Evolutionary conservation across 2,888 invertebrate genomes (phyloP).

Genomic region (Atrina japonica): DNA sequence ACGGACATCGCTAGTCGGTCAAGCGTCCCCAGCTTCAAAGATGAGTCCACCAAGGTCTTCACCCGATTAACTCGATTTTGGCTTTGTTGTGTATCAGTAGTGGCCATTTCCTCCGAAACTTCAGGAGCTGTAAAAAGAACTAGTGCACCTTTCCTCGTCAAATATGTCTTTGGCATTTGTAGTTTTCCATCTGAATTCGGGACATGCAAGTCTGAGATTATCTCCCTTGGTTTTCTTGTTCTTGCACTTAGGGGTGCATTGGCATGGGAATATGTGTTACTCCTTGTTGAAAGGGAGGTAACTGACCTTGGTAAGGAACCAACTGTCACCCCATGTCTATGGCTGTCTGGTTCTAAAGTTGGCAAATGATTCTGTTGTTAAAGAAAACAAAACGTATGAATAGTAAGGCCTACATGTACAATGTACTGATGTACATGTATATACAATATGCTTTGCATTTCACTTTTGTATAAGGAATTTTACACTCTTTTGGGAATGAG

Average conservation of each 20-base stretch:
- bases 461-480: neutral
- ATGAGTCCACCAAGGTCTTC: conserved; percentile 66
- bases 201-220: conserved; percentile 1
- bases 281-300: conserved; percentile 36
- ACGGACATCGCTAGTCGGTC: conserved; percentile 71
- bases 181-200: conserved; percentile 35
- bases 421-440: neutral
- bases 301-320: conserved; percentile 53
- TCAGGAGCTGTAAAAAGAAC: conserved; percentile 69
- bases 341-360: conserved; percentile 40
- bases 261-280: conserved; percentile 4
- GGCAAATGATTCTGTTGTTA: conserved; percentile 39
- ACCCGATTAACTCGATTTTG: conserved; percentile 28
- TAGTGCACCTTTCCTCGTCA: conserved; percentile 76
- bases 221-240: conserved; percentile 21
- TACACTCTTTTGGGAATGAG: too few relatives aligned
- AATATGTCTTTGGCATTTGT: conserved; percentile 72
- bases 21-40: conserved; percentile 70
- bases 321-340: conserved; percentile 75
- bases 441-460: neutral
- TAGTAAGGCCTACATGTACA: neutral
- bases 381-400: neutral
- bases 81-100: conserved; percentile 21
- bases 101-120: conserved; percentile 47
- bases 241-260: neutral